A percentile compares a stretch with the other conserved stretches of the same genome.
These are phyloP conservation scores for Salvelinus sp. DNA, from an alignment of 2,113 vertebrate genomes.

Conservation along the genomic window DNA sequence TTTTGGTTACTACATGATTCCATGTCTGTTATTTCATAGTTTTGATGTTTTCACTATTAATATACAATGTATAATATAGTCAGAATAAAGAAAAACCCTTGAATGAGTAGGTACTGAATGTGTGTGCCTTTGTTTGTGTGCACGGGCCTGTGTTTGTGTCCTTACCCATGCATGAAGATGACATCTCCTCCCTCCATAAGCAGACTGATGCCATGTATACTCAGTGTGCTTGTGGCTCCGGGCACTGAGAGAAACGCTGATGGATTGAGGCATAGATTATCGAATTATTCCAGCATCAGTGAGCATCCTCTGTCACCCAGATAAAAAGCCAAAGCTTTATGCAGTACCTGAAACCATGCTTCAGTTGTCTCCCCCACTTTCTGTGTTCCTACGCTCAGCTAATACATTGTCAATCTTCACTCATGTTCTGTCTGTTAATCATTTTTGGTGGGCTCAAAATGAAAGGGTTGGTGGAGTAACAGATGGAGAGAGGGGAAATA, in stretches of 20 bases:
- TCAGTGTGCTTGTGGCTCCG: not conserved
- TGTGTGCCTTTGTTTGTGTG: not conserved
- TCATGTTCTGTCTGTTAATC: too few species aligned
- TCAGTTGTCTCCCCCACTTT: constrained; percentile 1
- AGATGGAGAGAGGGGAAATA: too few species aligned
- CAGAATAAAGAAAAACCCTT: too few species aligned
- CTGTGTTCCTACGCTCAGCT: not conserved
- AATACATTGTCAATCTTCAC: not conserved
- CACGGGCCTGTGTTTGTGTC: not conserved
- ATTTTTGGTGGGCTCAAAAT: not conserved
- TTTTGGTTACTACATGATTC: too few species aligned
- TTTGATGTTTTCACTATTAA: too few species aligned
- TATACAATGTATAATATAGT: too few species aligned
- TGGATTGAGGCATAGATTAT: constrained; percentile 57
- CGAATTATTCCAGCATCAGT: constrained; percentile 70
- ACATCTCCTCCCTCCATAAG: not conserved
- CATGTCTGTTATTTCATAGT: too few species aligned
- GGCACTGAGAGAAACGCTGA: constrained; percentile 57
- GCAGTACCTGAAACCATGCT: constrained; percentile 35
- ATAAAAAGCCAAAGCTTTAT: constrained; percentile 35
- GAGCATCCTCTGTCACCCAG: constrained; percentile 44
- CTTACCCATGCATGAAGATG: too few species aligned
- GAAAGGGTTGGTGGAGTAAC: not conserved
- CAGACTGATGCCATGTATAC: constrained; percentile 1
- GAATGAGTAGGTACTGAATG: not conserved